Conservation (phyloP, 2,113 vertebrate genomes). For the Nesoenas mayeri region DNA sequence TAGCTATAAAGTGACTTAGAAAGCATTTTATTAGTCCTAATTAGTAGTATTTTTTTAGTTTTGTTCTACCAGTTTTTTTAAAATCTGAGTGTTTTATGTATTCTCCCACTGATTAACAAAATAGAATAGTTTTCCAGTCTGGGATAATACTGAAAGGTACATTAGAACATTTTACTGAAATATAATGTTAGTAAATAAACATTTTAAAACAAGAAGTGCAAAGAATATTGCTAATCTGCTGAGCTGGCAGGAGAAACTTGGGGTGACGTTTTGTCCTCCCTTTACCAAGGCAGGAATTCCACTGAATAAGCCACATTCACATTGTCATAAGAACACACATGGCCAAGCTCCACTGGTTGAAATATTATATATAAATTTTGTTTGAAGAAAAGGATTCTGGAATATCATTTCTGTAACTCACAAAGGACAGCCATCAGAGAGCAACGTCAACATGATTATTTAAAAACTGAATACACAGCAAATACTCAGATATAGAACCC, state of each 20-base stretch:
- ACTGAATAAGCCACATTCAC: background rate
- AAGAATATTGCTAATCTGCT: background rate
- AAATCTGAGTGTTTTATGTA: background rate
- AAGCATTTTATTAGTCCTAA: background rate
- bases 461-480: background rate
- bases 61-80: background rate
- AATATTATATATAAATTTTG: background rate
- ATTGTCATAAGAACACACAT: background rate
- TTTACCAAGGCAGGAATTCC: background rate
- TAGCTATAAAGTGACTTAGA: background rate
- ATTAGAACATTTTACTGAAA: background rate
- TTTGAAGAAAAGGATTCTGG: background rate
- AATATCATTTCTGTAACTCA: background rate
- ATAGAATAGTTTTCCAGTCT: background rate
- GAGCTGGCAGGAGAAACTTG: background rate
- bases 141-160: background rate
- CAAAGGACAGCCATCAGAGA: background rate
- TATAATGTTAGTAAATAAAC: background rate
- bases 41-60: background rate
- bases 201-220: background rate
- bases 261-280: background rate
- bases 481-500: background rate
- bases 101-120: background rate
- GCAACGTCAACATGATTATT: background rate
- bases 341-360: background rate